phyloP scores from a whole-genome alignment of 2,888 invertebrate genomes.

The Notodromas monacha region DNA sequence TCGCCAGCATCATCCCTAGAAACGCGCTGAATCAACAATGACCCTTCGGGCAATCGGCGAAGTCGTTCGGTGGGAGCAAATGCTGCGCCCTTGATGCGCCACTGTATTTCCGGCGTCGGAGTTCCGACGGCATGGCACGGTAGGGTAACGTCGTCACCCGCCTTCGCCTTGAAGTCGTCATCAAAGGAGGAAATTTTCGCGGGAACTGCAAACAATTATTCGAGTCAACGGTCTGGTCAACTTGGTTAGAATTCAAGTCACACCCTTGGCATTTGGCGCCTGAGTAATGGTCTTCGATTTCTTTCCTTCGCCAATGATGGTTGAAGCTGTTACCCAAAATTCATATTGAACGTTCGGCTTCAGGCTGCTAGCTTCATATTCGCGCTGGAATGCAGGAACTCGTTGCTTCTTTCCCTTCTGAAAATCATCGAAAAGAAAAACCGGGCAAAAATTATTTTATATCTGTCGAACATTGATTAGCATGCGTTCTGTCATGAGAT shows the following conservation, averaged over 20 bases:
- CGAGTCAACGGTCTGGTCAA: neutral
- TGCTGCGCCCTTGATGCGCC: slow-evolving; percentile 37
- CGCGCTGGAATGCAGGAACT: slow-evolving; percentile 10
- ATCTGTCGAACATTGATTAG: too few relatives aligned
- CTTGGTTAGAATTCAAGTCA: slow-evolving; percentile 10
- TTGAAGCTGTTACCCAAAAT: slow-evolving; percentile 79
- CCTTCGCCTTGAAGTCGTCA: slow-evolving; percentile 32
- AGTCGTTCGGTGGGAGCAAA: slow-evolving; percentile 47
- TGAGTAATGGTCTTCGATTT: slow-evolving; percentile 54
- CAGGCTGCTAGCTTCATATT: slow-evolving; percentile 45
- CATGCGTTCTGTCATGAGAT: too few relatives aligned
- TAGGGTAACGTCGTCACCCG: slow-evolving; percentile 47
- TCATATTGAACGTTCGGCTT: slow-evolving; percentile 50
- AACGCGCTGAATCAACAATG: slow-evolving; percentile 57
- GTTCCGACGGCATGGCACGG: slow-evolving; percentile 72
- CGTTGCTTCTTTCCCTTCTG: slow-evolving; percentile 8
- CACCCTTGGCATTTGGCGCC: slow-evolving; percentile 49
- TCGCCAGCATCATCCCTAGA: slow-evolving; percentile 67
- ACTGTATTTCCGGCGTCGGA: slow-evolving; percentile 54
- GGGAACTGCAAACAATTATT: slow-evolving; percentile 26
- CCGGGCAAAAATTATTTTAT: too few relatives aligned
- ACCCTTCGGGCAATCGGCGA: slow-evolving; percentile 54
- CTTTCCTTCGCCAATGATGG: slow-evolving; percentile 72
- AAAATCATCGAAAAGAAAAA: too few relatives aligned
- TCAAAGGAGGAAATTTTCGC: slow-evolving; percentile 84